Evolutionary conservation across 1,140 invertebrate genomes (phyloP).

Genomic region (Uloborus diversus): DNA sequence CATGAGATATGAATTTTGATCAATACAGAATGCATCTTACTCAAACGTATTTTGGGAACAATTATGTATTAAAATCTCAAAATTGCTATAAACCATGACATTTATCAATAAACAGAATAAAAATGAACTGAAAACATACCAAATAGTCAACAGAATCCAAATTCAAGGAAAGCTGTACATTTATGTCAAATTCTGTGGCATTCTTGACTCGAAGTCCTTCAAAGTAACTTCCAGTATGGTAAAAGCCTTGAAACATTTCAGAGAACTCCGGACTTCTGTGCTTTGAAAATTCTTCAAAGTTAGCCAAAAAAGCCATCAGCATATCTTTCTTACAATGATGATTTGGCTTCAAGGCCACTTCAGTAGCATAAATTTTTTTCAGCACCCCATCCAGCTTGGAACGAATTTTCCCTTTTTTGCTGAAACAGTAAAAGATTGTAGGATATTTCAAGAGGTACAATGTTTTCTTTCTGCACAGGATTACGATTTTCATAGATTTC

Average conservation of each 20-base stretch:
- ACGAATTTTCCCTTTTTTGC: neutral
- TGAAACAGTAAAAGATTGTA: conserved; percentile 11
- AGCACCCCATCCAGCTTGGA: neutral
- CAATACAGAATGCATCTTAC: no score
- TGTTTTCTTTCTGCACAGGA: no score
- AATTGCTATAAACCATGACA: no score
- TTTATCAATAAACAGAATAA: neutral
- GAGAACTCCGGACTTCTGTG: neutral
- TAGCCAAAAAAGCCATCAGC: neutral
- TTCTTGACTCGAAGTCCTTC: conserved; percentile 50
- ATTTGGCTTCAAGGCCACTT: neutral
- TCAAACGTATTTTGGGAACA: no score
- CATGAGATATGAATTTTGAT: no score
- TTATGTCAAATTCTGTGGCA: conserved; percentile 56
- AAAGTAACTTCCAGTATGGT: conserved; percentile 56
- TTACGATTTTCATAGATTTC: no score
- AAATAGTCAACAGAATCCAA: neutral
- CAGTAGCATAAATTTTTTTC: neutral
- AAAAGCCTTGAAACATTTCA: conserved; percentile 3
- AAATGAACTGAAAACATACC: neutral
- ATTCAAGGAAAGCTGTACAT: conserved; percentile 32
- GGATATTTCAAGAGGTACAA: no score
- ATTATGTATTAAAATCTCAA: no score
- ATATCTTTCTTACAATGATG: conserved; percentile 2
- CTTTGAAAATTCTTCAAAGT: conserved; percentile 9